phyloP scores from a whole-genome alignment of 2,888 invertebrate genomes.

The Chloroclystis v-ata region DNA sequence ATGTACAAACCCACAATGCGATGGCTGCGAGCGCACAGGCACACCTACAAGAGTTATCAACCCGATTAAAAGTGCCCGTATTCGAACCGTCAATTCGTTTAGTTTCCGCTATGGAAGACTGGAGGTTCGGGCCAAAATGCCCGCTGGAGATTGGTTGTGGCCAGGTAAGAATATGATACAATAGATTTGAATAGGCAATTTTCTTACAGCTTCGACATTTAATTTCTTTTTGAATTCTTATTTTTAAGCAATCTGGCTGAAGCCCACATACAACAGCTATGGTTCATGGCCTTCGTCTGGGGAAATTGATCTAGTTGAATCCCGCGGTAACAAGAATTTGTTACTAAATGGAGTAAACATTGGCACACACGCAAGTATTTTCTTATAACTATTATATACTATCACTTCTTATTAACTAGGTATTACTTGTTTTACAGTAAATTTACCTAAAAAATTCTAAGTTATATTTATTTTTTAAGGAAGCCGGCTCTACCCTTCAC shows the following conservation, averaged over 20 bases:
- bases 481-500: slow-evolving; percentile 80
- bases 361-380: slow-evolving; percentile 74
- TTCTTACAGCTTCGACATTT: too few species aligned
- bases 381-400: too few species aligned
- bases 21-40: slow-evolving; percentile 79
- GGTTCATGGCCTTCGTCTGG: slow-evolving; percentile 85
- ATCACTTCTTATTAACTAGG: too few species aligned
- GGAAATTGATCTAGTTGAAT: slow-evolving; percentile 84
- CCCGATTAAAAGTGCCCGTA: slow-evolving; percentile 82
- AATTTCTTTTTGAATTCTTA: too few species aligned
- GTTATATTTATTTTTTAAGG: too few species aligned
- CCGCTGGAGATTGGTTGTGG: slow-evolving; percentile 85
- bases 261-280: slow-evolving; percentile 81
- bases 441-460: too few species aligned
- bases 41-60: slow-evolving; percentile 74
- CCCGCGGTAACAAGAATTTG: slow-evolving; percentile 80
- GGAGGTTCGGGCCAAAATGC: slow-evolving; percentile 82
- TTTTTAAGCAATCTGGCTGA: slow-evolving; percentile 81
- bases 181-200: too few species aligned
- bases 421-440: too few species aligned
- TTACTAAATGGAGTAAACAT: slow-evolving; percentile 69
- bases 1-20: slow-evolving; percentile 77
- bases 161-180: slow-evolving; percentile 53
- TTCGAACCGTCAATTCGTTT: slow-evolving; percentile 80
- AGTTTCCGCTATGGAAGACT: slow-evolving; percentile 81